A percentile compares a stretch with the other conserved stretches of the same genome.
Conservation (phyloP, 2,888 invertebrate genomes). For the Rotaria magnacalcarata region DNA sequence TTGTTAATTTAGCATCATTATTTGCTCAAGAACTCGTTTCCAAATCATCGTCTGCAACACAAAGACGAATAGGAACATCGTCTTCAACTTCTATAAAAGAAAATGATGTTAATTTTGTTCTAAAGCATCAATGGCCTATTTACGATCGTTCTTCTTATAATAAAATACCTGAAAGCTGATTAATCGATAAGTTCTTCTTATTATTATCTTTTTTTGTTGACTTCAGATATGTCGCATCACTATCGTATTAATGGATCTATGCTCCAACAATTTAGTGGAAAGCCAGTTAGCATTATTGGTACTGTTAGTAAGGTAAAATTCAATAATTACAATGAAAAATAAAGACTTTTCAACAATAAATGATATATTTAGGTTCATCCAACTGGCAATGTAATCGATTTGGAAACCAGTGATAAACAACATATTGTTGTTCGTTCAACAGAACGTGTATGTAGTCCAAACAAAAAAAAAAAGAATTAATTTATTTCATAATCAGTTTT, state of each 20-base stretch:
- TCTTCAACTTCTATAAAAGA: background rate
- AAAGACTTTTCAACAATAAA: background rate
- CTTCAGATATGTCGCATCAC: slow-evolving; percentile 22
- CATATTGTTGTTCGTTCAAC: slow-evolving; percentile 20
- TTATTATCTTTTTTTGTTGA: background rate
- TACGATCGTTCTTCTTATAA: background rate
- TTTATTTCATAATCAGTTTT: no score
- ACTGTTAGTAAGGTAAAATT: background rate
- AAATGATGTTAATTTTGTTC: slow-evolving; percentile 15
- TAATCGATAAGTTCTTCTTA: background rate
- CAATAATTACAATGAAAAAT: background rate
- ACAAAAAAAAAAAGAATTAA: background rate
- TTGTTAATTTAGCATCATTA: background rate
- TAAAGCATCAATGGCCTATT: background rate
- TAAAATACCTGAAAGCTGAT: background rate
- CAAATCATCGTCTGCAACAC: background rate
- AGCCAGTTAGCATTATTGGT: slow-evolving; percentile 25
- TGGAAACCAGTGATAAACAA: slow-evolving; percentile 27
- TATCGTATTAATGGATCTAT: slow-evolving; percentile 28
- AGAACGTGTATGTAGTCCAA: background rate
- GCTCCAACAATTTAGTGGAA: background rate
- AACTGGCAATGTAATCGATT: background rate
- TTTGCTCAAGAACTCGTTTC: slow-evolving; percentile 5
- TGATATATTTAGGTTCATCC: slow-evolving; percentile 12
- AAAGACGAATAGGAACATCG: background rate